Evolutionary conservation across 1,140 invertebrate genomes (phyloP), one percentile per base, ranked within the genome.

Genomic region (Eriosoma lanigerum): DNA sequence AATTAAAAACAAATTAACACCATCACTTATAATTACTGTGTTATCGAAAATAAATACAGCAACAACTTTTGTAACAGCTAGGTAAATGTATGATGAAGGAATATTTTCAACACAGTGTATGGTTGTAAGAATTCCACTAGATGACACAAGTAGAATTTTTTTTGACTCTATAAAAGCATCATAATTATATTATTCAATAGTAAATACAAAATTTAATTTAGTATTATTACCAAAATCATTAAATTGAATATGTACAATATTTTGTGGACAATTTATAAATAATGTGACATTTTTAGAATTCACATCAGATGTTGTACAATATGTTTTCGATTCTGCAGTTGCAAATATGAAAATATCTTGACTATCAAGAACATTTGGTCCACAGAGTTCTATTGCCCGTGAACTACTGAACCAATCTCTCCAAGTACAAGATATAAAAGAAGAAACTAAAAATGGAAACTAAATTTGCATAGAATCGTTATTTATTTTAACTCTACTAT

Each of bases 211-310:
- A 12, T 52, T 1, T 3, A n/a, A n/a, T 4, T 58, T 6, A 26
- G 9, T 48, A 26, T 19, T 48, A 46, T 78, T 58, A 75, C 72
- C 72, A 38, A 44, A 75, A 48, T 58, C n/a, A 44, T 12, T 24
- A 62, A 78, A 48, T 46, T 78, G 75, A 26, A 60, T 78, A 19
- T 78, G 75, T 19, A 78, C 1, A 44, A 78, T 78, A n/a, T 78
- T 62, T 60, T 62, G 75, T 48, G 75, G 75, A 78, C n/a, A 48
- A n/a, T 78, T 26, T 44, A 48, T 29, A 48, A 78, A 62, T 19
- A 46, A 29, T 32, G 26, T 15, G 3, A 46, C 38, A 38, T 75
- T 44, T 56, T 21, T 75, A 78, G 8, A 26, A 0, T 0, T 48
- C 6, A 44, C 13, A 26, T 78, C 24, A 19, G 75, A 78, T 60